These are phyloP conservation scores for Aurelia aurita complex sp. Pacific DNA, from an alignment of 30 jellyfish, hydroid and myxozoan species.

Conservation along the genomic window DNA sequence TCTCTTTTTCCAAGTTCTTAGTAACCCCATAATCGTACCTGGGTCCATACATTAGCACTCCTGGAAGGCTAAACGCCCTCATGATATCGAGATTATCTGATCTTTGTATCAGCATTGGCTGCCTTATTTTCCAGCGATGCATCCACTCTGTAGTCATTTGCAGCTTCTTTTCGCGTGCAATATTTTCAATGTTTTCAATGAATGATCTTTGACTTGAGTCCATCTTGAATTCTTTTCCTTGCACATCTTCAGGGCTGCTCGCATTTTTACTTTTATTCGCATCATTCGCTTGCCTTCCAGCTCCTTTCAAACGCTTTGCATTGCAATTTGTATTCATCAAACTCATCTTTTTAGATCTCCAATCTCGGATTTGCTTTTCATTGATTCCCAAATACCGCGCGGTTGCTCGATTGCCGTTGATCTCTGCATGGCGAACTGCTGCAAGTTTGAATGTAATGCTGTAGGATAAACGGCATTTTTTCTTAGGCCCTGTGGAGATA, in stretches of 20 bases:
- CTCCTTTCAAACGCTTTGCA: conserved; percentile 93
- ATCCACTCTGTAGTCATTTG: conserved; percentile 74
- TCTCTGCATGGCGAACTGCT: conserved; percentile 92
- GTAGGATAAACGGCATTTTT: conserved; percentile 67
- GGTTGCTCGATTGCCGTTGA: conserved; percentile 95
- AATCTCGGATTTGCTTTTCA: conserved; percentile 90
- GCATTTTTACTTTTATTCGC: background rate
- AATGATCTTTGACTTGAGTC: conserved; percentile 26
- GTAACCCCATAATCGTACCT: conserved; percentile 50
- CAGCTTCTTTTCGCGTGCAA: conserved; percentile 46
- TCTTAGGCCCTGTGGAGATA: conserved; percentile 33
- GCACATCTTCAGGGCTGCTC: conserved; percentile 17
- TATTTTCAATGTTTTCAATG: conserved; percentile 30
- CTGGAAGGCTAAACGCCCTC: conserved; percentile 28
- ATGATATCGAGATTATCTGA: conserved; percentile 37
- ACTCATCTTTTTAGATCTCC: conserved; percentile 92
- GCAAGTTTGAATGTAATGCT: conserved; percentile 87
- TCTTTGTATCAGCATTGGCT: conserved; percentile 42
- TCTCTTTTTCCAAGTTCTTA: conserved; percentile 78
- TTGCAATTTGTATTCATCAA: conserved; percentile 86
- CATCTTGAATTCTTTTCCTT: background rate
- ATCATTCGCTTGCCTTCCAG: conserved; percentile 80
- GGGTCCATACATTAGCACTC: conserved; percentile 44
- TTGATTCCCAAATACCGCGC: conserved; percentile 89
- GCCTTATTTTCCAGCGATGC: conserved; percentile 77